Evolutionary conservation across 2,113 vertebrate species (phyloP), one percentile per base, ranked within the genome.

Genomic region (Rhagologus leucostigma): DNA sequence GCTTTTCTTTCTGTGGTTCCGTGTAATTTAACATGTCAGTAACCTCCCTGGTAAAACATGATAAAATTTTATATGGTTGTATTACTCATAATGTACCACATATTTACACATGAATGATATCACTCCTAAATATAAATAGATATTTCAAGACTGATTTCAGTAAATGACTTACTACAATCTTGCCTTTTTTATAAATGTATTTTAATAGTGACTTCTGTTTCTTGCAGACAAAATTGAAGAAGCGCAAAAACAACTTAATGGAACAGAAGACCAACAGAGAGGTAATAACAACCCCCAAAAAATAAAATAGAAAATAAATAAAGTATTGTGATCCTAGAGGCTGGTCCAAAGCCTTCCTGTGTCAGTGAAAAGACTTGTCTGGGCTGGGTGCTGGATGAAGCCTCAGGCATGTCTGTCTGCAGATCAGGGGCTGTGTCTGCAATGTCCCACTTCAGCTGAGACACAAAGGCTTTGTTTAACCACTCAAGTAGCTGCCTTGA

Each of bases 151-250:
- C 39, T 52, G 69, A 39, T 89, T 92, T 78, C n/a, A 30, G 65
- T 77, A 92, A 96, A 81, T 92, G 9, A 65, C 73, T 87, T 90
- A 39, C 13, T 81, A 33, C 56, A 81, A 47, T 67, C 68, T 67
- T 53, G 13, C 0, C 2, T 13, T 37, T 64, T 90, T 52, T 57
- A 55, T n/a, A 7, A 37, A 35, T 42, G 19, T 94, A 19, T 95
- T 86, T 93, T 95, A 92, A 93, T 84, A 71, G 85, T 68, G 39
- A 76, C 13, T 65, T 93, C 41, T 93, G 30, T 88, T 91, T 96
- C 82, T 95, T 98, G 97, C 98, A 99, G 99, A 99, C 94, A 99
- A 99, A 99, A 99, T 99, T 91, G 99, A 99, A 98, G 99, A 99
- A 98, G 99, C 99, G 97, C 99, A 99, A 97, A 99, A 99, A 94